Percentiles rank a stretch among this genome's conserved stretches.
Conservation (phyloP, 2,888 invertebrate genomes). For the Loripinus fragilis region DNA sequence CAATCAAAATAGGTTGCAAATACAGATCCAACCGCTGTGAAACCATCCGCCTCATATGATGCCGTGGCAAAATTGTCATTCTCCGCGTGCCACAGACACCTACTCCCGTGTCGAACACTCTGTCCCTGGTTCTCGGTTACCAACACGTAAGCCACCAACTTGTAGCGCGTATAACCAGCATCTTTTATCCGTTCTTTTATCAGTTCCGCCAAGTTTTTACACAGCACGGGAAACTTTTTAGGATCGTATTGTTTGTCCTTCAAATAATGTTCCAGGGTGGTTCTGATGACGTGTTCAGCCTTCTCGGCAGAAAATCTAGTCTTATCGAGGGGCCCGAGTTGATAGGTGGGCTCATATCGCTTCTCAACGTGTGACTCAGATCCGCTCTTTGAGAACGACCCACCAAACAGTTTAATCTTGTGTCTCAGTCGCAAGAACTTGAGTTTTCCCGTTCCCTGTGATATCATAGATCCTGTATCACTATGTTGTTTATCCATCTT, state of each 20-base stretch:
- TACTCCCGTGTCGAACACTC: slow-evolving; percentile 66
- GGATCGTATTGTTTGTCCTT: slow-evolving; percentile 70
- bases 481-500: slow-evolving; percentile 26
- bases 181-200: slow-evolving; percentile 73
- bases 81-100: slow-evolving; percentile 72
- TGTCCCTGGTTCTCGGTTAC: slow-evolving; percentile 71
- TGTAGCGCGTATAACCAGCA: slow-evolving; percentile 69
- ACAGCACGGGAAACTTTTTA: slow-evolving; percentile 68
- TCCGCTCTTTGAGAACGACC: slow-evolving; percentile 59
- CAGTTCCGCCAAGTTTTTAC: slow-evolving; percentile 72
- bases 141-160: slow-evolving; percentile 70
- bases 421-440: slow-evolving; percentile 56
- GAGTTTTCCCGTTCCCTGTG: slow-evolving; percentile 42
- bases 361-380: slow-evolving; percentile 59
- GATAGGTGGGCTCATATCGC: slow-evolving; percentile 71
- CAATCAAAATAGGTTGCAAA: slow-evolving; percentile 72
- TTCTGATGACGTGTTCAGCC: slow-evolving; percentile 68
- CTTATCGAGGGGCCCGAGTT: slow-evolving; percentile 61
- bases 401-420: slow-evolving; percentile 64
- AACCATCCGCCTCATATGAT: slow-evolving; percentile 66
- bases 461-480: slow-evolving; percentile 52
- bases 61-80: slow-evolving; percentile 72
- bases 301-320: slow-evolving; percentile 61
- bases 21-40: slow-evolving; percentile 71
- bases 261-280: slow-evolving; percentile 67